Base-by-base conservation (phyloP, 2,797 vertebrate genomes). In the Ciconia nigra region DNA sequence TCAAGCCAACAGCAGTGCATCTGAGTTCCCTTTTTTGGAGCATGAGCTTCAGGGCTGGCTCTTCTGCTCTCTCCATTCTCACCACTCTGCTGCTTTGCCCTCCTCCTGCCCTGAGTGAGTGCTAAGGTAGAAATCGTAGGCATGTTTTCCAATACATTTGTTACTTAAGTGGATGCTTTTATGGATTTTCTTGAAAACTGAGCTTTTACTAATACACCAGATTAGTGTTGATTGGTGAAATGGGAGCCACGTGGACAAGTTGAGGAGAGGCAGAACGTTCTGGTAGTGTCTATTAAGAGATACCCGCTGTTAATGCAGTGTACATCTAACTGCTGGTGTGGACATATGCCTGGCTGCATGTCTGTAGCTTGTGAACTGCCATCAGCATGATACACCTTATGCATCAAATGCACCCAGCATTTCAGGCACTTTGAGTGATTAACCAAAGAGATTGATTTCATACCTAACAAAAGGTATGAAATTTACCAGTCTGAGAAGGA, bases 141-240 rank as follows among this genome's bases (percentile, higher is more conserved):
- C 55, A 6, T 63, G 83, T 82, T 94, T 96, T 82, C 82, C 89
- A 76, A 83, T 90, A 33, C 39, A 1, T 76, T 87, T 55, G 73
- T 94, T 83, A 65, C 51, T 95, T 31, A 55, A 90, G 58, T 84
- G 78, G 83, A 83, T 86, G 74, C 59, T 90, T 90, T 67, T 89
- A 96, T 97, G 93, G 89, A 94, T 95, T 96, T 93, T 79, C 65
- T 87, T 39, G 81, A 89, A 95, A 90, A 91, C 85, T 91, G 97
- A 97, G 94, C 73, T 96, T 96, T 80, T 31, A 13, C 94, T 94
- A 80, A 96, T 84, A 18, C n/a, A 22, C 39, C 67, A 5, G 52
- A 96, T 97, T 97, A 97, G 95, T 5, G 47, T 31, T 94, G 89
- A 62, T 82, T 62, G 89, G 90, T 81, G 79, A 72, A 66, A 44